Evolutionary conservation across 2,113 vertebrate genomes (phyloP), one percentile per base, ranked within the genome.

Genomic region (Rhinopomastus cyanomelas): DNA sequence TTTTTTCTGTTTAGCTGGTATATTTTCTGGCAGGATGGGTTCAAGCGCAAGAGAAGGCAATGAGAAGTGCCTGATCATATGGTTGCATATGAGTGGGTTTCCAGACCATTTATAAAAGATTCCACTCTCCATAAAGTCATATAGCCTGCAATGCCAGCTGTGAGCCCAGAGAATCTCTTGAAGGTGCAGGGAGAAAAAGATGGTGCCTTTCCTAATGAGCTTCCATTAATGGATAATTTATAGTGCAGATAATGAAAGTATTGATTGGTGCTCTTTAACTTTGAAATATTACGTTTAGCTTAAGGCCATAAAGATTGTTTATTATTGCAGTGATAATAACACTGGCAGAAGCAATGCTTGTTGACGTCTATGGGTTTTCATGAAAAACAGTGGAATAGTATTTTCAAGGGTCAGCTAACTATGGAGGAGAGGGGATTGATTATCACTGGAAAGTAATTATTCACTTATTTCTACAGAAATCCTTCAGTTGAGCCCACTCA

Each of bases 221-320:
- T 86, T 88, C 88, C 90, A 94, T 77, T 94, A 95, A 91, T 44
- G 90, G 94, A 72, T 75, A 92, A 95, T 95, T 92, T 95, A 95
- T 78, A 79, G 55, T 66, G 69, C 1, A 44, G 92, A 95, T 95
- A 91, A 88, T 81, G 88, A 88, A 93, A 95, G 85, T 95, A 96
- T 93, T 90, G 92, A 95, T 84, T 39, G 3, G 34, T 14, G 74
- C 62, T 84, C 66, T 88, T 91, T 75, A 88, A 86, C 71, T 79
- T 51, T 86, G 81, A 93, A 91, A 88, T 81, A 91, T 37, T 78
- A 36, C 71, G 26, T 94, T 88, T 59, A 76, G 83, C 86, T 86
- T 16, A 27, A 88, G 81, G 77, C 71, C 59, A 30, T 88, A 84
- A 79, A 62, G 32, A 44, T 77, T 88, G 80, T 82, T 91, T 89